phyloP scores from a whole-genome alignment of 2,888 invertebrate genomes.

The Phlogophora meticulosa region DNA sequence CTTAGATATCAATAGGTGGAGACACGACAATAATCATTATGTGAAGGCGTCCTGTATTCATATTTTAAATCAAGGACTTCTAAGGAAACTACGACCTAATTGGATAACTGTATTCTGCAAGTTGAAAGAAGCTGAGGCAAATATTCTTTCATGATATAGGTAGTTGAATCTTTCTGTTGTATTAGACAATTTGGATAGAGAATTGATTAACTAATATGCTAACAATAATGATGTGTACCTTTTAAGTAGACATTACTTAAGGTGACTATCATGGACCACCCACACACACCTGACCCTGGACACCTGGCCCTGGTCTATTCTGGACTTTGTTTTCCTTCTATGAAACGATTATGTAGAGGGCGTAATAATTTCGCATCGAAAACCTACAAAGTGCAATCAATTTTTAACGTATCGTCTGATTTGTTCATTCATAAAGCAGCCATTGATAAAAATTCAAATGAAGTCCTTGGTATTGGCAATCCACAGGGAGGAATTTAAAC shows the following conservation, averaged over 20 bases:
- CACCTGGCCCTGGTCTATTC: too few relatives aligned
- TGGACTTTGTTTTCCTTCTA: too few relatives aligned
- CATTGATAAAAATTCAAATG: constrained; percentile 58
- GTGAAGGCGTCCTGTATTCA: constrained; percentile 13
- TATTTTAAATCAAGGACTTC: constrained; percentile 7
- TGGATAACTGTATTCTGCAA: background rate
- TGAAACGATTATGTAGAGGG: constrained; percentile 1
- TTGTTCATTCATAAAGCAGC: constrained; percentile 44
- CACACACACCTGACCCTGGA: too few relatives aligned
- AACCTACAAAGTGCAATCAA: constrained; percentile 5
- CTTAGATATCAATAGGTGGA: constrained; percentile 41
- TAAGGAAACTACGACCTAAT: constrained; percentile 15
- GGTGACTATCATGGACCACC: too few relatives aligned
- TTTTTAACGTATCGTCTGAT: constrained; percentile 16
- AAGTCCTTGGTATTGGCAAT: constrained; percentile 45
- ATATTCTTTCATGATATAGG: background rate
- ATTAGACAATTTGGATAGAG: too few relatives aligned
- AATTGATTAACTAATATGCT: background rate
- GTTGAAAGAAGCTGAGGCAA: background rate
- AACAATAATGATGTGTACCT: too few relatives aligned
- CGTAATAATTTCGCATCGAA: constrained; percentile 1
- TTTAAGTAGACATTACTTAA: too few relatives aligned
- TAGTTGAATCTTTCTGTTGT: background rate
- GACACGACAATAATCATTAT: constrained; percentile 36
- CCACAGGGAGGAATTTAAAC: constrained; percentile 22